Evolutionary conservation across 2,888 invertebrate genomes (phyloP), one percentile per base, ranked within the genome.

Genomic region (Lasius platythorax): DNA sequence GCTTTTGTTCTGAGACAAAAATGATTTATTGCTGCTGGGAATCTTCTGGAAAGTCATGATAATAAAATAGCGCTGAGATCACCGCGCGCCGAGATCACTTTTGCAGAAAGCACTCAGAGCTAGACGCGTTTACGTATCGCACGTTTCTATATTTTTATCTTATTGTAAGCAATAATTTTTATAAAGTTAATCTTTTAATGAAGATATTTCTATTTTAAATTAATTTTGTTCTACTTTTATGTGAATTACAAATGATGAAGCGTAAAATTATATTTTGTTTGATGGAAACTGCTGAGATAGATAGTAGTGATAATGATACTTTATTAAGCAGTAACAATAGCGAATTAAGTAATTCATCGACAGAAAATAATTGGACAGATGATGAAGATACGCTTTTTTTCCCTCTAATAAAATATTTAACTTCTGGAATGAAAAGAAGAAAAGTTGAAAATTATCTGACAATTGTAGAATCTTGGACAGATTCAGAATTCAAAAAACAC

Each of bases 381-480:
- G n/a, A 64, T 12, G 30, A 61, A 37, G 9, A 64, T 64, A 3
- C 9, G 64, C 3, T 37, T 64, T 64, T 64, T 64, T 18, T 37
- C 9, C 8, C 18, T n/a, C n/a, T 30, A 30, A 30, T 30, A 30
- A 30, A 30, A 30, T 30, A 30, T 30, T 30, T 30, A 30, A 30
- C 37, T 64, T 64, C 9, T 6, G 37, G 23, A 23, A 23, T 6
- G 18, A 64, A 64, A 64, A n/a, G 18, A 9, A 37, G 28, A 28
- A 46, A 46, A 1, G 12, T 28, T 43, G 28, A 67, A 67, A 67
- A 67, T 67, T 67, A 67, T 11, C 3, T 67, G 3, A 8, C 46
- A 67, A 6, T 67, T 67, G 28, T 67, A 46, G 67, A 46, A 67
- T 67, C 46, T 46, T 30, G 15, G 46, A 67, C 67, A 67, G 8